phyloP scores from a whole-genome alignment of 2,113 vertebrate genomes.

The Leiothrix lutea region DNA sequence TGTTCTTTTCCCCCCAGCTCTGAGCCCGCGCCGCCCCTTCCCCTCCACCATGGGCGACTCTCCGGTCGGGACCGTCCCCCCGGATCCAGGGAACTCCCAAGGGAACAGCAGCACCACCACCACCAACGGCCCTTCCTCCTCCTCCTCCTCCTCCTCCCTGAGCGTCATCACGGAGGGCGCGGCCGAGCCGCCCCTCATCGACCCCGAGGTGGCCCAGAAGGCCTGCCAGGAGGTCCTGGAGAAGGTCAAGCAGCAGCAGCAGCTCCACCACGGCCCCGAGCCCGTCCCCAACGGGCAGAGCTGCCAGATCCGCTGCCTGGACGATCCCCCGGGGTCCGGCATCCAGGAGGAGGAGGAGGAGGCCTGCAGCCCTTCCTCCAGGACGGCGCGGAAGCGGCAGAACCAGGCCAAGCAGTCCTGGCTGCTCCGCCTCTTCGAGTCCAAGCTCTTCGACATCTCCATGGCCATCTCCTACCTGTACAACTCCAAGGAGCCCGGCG shows the following conservation, averaged over 20 bases:
- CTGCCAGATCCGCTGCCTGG: conserved; percentile 53
- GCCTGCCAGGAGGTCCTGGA: conserved; percentile 91
- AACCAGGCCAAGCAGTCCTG: conserved; percentile 92
- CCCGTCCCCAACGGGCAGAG: conserved; percentile 54
- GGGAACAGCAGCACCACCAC: background rate
- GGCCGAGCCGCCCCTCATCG: conserved; percentile 85
- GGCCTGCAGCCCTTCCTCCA: conserved; percentile 39
- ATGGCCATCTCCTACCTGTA: conserved; percentile 98
- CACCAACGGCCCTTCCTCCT: no score
- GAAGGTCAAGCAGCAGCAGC: conserved; percentile 77
- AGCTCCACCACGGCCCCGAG: conserved; percentile 59
- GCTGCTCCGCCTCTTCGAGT: conserved; percentile 93
- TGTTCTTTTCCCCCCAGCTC: background rate
- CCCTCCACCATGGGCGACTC: conserved; percentile 71
- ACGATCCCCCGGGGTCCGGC: background rate
- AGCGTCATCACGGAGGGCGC: conserved; percentile 87
- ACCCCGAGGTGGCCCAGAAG: conserved; percentile 86
- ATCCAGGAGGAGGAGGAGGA: conserved; percentile 78
- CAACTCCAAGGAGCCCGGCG: conserved; percentile 94
- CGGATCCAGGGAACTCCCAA: background rate
- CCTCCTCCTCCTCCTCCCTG: conserved; percentile 12
- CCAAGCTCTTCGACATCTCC: conserved; percentile 95
- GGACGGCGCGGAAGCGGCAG: conserved; percentile 78
- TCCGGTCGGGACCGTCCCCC: background rate
- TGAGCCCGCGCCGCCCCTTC: background rate